A percentile compares a stretch with the other conserved stretches of the same genome.
These are phyloP conservation scores for Thymelicus acteon DNA, from an alignment of 2,888 invertebrate genomes.

Conservation along the genomic window DNA sequence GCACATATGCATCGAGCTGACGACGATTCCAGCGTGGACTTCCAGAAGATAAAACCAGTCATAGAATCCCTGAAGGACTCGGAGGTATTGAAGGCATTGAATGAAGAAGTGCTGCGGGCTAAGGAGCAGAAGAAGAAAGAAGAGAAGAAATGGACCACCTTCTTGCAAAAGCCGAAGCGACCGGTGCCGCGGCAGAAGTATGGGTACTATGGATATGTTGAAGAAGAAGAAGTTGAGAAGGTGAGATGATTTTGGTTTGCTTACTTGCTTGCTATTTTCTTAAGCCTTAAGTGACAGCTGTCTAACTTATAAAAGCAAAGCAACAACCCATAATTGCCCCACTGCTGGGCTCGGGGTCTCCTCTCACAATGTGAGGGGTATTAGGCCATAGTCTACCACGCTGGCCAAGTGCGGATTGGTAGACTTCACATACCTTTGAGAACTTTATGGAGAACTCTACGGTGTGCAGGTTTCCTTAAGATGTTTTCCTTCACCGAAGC, in stretches of 20 bases:
- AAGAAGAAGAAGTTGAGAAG: slow-evolving; percentile 25
- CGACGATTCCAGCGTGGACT: slow-evolving; percentile 86
- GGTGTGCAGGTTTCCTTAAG: too few relatives aligned
- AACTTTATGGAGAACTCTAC: too few relatives aligned
- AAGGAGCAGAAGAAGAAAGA: slow-evolving; percentile 76
- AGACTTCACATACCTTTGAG: too few relatives aligned
- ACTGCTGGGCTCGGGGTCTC: too few relatives aligned
- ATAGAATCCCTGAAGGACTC: slow-evolving; percentile 87
- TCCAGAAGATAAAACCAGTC: slow-evolving; percentile 87
- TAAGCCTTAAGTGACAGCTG: too few relatives aligned
- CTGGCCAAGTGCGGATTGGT: too few relatives aligned
- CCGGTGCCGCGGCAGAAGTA: slow-evolving; percentile 83
- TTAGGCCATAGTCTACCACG: too few relatives aligned
- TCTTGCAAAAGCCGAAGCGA: slow-evolving; percentile 89
- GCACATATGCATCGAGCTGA: slow-evolving; percentile 72
- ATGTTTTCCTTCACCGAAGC: too few relatives aligned
- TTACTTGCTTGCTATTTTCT: too few relatives aligned
- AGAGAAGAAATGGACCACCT: slow-evolving; percentile 87
- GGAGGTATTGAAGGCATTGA: slow-evolving; percentile 87
- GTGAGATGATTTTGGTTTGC: not conserved
- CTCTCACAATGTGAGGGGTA: too few relatives aligned
- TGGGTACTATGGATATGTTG: slow-evolving; percentile 56
- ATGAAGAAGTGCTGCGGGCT: slow-evolving; percentile 82
- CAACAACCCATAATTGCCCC: too few relatives aligned
- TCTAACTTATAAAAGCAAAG: too few relatives aligned